phyloP scores from a whole-genome alignment of 2,113 vertebrate species.

The Barnardius zonarius region DNA sequence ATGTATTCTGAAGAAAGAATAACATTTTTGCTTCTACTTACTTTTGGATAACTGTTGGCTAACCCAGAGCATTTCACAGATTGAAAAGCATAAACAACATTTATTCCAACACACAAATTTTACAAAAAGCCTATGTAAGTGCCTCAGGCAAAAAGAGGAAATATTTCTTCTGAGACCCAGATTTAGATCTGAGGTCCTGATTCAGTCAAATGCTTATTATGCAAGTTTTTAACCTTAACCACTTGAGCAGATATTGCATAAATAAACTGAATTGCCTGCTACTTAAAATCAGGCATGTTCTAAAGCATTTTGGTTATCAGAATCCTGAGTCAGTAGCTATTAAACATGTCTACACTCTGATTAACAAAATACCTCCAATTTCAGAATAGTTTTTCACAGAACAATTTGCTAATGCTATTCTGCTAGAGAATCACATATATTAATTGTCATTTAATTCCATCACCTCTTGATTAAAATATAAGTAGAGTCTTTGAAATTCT shows the following conservation, averaged over 20 bases:
- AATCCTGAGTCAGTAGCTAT: not conserved
- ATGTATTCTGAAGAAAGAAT: not conserved
- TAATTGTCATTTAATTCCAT: not conserved
- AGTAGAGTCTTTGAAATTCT: not conserved
- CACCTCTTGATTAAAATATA: not conserved
- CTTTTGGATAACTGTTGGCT: not conserved
- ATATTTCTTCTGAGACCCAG: not conserved
- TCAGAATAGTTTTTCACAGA: not conserved
- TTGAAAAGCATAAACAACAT: not conserved
- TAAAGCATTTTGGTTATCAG: not conserved
- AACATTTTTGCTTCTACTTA: not conserved
- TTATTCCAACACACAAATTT: not conserved
- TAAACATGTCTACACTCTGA: not conserved
- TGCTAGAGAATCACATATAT: not conserved
- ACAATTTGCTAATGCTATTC: not conserved
- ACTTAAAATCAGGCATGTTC: not conserved
- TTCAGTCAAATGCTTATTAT: not conserved
- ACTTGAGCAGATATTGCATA: not conserved
- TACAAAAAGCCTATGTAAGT: not conserved
- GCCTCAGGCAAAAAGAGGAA: not conserved
- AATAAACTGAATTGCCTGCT: not conserved
- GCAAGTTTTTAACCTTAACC: not conserved
- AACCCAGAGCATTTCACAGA: not conserved
- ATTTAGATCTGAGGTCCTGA: not conserved
- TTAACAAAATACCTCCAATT: not conserved